A percentile compares a stretch with the other conserved stretches of the same genome.
Evolutionary conservation across 1,140 invertebrate genomes (phyloP).

Genomic region (Mizuhopecten yessoensis): DNA sequence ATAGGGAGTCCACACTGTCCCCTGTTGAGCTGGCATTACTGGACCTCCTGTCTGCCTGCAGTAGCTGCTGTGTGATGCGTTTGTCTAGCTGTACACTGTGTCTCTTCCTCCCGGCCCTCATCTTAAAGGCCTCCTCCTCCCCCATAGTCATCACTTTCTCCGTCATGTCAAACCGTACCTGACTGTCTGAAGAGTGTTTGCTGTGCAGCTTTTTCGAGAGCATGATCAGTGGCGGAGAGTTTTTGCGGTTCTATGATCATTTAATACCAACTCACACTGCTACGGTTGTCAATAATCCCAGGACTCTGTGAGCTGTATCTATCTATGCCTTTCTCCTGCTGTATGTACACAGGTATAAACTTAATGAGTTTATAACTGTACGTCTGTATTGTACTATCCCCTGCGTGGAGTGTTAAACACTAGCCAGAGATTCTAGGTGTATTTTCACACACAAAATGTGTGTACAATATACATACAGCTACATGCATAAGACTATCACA

Average conservation of each 20-base stretch:
- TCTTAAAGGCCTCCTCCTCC: constrained; percentile 76
- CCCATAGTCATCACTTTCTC: constrained; percentile 77
- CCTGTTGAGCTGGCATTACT: constrained; percentile 75
- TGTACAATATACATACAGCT: constrained; percentile 32
- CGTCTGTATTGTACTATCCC: background rate
- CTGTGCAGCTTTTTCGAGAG: constrained; percentile 76
- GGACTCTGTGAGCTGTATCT: background rate
- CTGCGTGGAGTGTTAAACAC: background rate
- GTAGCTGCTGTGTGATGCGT: constrained; percentile 76
- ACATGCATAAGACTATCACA: background rate
- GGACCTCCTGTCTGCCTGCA: constrained; percentile 65
- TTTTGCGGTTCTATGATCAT: constrained; percentile 4
- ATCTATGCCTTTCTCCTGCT: background rate
- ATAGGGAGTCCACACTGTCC: constrained; percentile 75
- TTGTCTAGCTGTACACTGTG: constrained; percentile 81
- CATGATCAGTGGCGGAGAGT: constrained; percentile 57
- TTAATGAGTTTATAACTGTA: background rate
- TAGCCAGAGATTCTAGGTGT: constrained; percentile 3
- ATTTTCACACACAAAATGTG: constrained; percentile 23
- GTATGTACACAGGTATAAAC: background rate
- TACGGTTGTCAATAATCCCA: background rate
- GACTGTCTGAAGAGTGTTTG: constrained; percentile 72
- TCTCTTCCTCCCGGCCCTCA: constrained; percentile 75
- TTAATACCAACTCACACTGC: background rate
- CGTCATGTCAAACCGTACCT: constrained; percentile 73